Evolutionary conservation across 2,113 vertebrate species (phyloP), one percentile per base, ranked within the genome.

Genomic region (Psettodes erumei): DNA sequence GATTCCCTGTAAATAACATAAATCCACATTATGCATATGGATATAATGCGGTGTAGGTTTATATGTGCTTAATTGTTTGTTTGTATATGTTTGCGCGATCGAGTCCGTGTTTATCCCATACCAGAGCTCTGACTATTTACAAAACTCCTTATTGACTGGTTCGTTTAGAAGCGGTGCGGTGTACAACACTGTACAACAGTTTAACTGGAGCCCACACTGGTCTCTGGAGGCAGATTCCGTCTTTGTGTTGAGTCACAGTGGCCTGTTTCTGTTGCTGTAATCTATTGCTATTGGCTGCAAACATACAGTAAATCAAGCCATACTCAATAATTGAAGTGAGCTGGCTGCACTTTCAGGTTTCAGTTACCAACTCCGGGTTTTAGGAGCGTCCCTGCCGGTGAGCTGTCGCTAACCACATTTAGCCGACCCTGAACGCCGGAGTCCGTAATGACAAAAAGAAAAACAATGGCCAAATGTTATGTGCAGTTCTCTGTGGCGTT

Each of bases 1-100:
- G 77, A 86, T 81, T 83, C 73, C 73, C 48, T 78, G 66, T 86
- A 84, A 81, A 85, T 81, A 77, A 75, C 51, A 72, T 68, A 38
- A 75, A 67, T 75, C 55, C 68, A 73, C 64, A 71, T 59, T 56
- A 42, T 81, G 27, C 6, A 0, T 28, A 71, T 82, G 67, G 48
- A 67, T 70, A 50, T 43, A 61, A 59, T 81, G 56, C 61, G 8
- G 21, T 73, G 38, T 54, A 55, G 38, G 43, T 79, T 70, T 60
- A 62, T 55, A 48, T 61, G 66, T 67, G 47, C 8, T 51, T 65
- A 74, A 80, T 73, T 69, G 37, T 76, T 78, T 81, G 69, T 72
- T 72, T 77, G n/a, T 59, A 5, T 70, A 2, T 69, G 12, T 38
- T 5, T 63, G 15, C 60, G 33, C 25, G 6, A 48, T 37, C 27